Evolutionary conservation across 2,888 invertebrate species (phyloP).

Genomic region (Laothoe populi): DNA sequence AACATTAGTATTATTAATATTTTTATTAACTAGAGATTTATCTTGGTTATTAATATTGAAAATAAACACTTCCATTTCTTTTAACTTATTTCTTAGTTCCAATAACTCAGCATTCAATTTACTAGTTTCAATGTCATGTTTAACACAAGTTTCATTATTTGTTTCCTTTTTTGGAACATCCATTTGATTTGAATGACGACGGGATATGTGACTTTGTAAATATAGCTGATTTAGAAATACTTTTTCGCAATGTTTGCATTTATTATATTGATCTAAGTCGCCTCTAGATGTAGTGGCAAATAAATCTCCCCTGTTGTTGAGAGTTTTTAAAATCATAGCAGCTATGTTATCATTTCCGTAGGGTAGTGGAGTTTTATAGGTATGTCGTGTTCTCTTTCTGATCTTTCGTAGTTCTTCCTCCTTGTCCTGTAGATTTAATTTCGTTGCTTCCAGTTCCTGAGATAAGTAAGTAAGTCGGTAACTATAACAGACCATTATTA

Average conservation of each 20-base stretch:
- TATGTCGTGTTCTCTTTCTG: conserved; percentile 74
- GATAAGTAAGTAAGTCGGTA: conserved; percentile 39
- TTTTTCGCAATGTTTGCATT: conserved; percentile 88
- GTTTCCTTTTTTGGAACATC: conserved; percentile 66
- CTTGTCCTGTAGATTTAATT: conserved; percentile 73
- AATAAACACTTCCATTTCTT: conserved; percentile 72
- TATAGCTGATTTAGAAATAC: conserved; percentile 87
- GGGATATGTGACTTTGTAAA: conserved; percentile 85
- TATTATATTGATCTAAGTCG: conserved; percentile 72
- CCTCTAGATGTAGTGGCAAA: conserved; percentile 58
- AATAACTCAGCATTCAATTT: conserved; percentile 81
- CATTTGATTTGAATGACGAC: conserved; percentile 79
- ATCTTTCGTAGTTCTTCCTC: conserved; percentile 81
- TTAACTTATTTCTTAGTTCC: conserved; percentile 75
- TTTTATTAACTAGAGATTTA: conserved; percentile 33
- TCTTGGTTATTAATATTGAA: conserved; percentile 43
- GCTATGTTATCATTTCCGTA: conserved; percentile 79
- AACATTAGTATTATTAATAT: conserved; percentile 31
- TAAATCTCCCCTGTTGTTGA: conserved; percentile 68
- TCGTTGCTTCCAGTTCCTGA: conserved; percentile 82
- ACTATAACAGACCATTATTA: not conserved
- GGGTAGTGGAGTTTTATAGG: conserved; percentile 59
- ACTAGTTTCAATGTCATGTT: conserved; percentile 79
- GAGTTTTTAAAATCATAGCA: conserved; percentile 73
- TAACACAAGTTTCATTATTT: conserved; percentile 55